Evolutionary conservation across 2,797 vertebrate species (phyloP).

Genomic region (Hydrolagus colliei): DNA sequence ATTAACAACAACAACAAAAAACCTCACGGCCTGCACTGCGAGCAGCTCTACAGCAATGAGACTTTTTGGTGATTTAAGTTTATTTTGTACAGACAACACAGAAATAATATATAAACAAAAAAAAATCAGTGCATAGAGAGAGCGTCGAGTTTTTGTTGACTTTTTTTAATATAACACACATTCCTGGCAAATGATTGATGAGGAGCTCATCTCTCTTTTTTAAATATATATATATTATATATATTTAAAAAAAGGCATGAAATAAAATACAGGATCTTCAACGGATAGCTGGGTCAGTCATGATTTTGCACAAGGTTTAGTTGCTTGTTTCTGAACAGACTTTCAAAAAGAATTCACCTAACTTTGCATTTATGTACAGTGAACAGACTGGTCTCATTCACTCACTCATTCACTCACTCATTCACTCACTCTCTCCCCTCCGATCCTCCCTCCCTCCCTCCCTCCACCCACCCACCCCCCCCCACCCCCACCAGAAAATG

Average conservation of each 20-base stretch:
- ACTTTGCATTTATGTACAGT: constrained; percentile 28
- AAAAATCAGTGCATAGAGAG: constrained; percentile 30
- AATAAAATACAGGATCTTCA: constrained; percentile 15
- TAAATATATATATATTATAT: no score
- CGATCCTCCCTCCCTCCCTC: no score
- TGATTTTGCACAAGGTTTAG: constrained; percentile 28
- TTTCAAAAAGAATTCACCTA: no score
- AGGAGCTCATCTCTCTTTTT: no score
- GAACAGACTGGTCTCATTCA: constrained; percentile 10
- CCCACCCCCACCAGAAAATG: background rate
- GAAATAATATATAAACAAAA: background rate
- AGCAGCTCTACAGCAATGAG: constrained; percentile 19
- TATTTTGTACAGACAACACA: background rate
- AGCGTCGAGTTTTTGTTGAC: constrained; percentile 9
- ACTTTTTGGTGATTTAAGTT: constrained; percentile 14
- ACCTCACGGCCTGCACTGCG: constrained; percentile 13
- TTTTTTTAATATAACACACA: constrained; percentile 16
- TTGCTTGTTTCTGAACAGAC: background rate
- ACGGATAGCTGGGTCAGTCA: constrained; percentile 20
- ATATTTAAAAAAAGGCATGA: constrained; percentile 6
- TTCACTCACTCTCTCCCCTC: constrained; percentile 32
- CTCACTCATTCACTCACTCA: constrained; percentile 28
- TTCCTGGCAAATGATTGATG: constrained; percentile 7
- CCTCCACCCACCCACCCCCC: constrained; percentile 21
- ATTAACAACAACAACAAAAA: constrained; percentile 15